Base-by-base conservation (phyloP, 2,113 vertebrate genomes). In the Tympanuchus pallidicinctus region DNA sequence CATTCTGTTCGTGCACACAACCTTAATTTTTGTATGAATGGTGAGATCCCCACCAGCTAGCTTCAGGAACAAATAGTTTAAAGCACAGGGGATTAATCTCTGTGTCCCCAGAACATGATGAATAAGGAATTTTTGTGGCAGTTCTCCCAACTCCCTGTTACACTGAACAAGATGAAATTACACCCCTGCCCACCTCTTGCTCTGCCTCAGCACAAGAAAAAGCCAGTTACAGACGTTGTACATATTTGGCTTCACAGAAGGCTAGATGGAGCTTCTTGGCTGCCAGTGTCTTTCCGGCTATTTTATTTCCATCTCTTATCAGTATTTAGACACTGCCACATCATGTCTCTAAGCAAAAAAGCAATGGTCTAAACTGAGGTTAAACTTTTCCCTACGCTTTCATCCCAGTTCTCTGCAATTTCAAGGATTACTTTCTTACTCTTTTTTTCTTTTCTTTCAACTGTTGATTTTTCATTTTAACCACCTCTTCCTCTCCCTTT, bases 91-190 rank as follows among this genome's bases (percentile, higher is more conserved):
- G 5, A 57, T 54, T 7, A 25, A 54, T 20, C 17, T 40, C 16
- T 1, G 0, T 4, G 27, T 9, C 75, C 38, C 42, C 57, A 69
- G 54, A 60, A 1, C 8, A 38, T 43, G 27, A 61, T 43, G 27
- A 52, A 82, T 9, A 0, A 9, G 3, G 16, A 12, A 2, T 30
- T 43, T 34, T 22, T 4, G 1, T 4, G 32, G 43, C 2, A 3
- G 14, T 5, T 64, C n/a, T 32, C 61, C 56, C 4, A 11, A 3
- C 3, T 43, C 22, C 74, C 48, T 8, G 22, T 3, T 24, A 47
- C 13, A 16, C 8, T 1, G n/a, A 40, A 5, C 0, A 2, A 56
- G 52, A 42, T 5, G 38, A 24, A 36, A 27, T 2, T 4, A 57
- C 34, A 40, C 18, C 3, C 1, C 60, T 28, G 15, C 52, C 52